Base-by-base conservation (phyloP, 2,113 vertebrate species). In the Vidua macroura region DNA sequence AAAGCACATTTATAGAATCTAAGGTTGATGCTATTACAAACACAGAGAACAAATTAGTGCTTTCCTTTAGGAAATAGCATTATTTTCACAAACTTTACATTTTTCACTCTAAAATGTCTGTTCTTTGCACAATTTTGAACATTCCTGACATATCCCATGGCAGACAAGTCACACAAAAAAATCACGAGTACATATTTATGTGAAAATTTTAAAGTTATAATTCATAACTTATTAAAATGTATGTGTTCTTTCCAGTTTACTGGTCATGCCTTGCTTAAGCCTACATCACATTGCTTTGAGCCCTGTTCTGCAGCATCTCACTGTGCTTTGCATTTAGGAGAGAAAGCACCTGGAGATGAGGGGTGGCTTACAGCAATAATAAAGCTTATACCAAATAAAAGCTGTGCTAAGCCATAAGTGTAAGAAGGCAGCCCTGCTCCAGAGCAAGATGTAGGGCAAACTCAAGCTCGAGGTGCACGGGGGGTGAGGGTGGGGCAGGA, bases 381-480 rank as follows among this genome's bases (percentile, higher is more conserved):
- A n/a, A n/a, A n/a, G n/a, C n/a, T n/a, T n/a, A n/a, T n/a, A n/a
- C 31, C 35, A 58, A n/a, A 46, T 25, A 24, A 60, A 91, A 76
- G 21, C 24, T 9, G 3, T 5, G 4, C 27, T 56, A 31, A 76
- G 60, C 41, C 37, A 8, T 30, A 15, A 33, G 6, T 10, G 8
- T 17, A 4, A 55, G 63, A 56, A 35, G 43, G 33, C 44, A 63
- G 13, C 37, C 30, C 24, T 17, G 27, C 46, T 56, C 25, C 53
- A 48, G 51, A 52, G 0, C 11, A 49, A 4, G 5, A 30, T 6
- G 39, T 13, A 30, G n/a, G 27, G 11, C 16, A 62, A 56, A 25
- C 18, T 7, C 1, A 1, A 0, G 41, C 35, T 39, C 56, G 20
- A 28, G 37, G 9, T 20, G 5, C 64, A n/a, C 8, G 81, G 21